These are phyloP conservation scores for Gopherus flavomarginatus DNA, from an alignment of 2,113 vertebrate genomes.

Conservation along the genomic window DNA sequence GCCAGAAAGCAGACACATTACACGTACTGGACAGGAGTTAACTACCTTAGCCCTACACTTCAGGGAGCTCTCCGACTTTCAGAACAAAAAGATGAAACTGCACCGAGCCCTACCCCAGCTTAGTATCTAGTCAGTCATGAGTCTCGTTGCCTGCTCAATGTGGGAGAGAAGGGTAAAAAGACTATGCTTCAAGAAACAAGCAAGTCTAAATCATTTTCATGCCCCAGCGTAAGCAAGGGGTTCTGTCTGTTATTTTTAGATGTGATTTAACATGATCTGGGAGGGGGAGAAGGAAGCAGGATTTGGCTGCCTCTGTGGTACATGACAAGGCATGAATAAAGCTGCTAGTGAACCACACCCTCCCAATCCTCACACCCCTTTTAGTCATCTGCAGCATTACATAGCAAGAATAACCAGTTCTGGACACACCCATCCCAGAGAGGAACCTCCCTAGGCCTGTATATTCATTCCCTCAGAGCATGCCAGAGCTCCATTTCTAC, in stretches of 20 bases:
- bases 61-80: not conserved
- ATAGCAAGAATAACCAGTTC: constrained; percentile 66
- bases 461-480: constrained; percentile 60
- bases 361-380: constrained; percentile 59
- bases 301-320: constrained; percentile 74
- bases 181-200: not conserved
- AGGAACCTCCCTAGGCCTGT: constrained; percentile 62
- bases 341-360: constrained; percentile 55
- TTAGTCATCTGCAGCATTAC: constrained; percentile 69
- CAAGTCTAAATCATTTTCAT: constrained; percentile 24
- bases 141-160: not conserved
- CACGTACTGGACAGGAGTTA: not conserved
- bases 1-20: not conserved
- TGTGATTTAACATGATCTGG: constrained; percentile 48
- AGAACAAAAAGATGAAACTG: not conserved
- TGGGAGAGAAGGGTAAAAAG: not conserved
- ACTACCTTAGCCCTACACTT: not conserved
- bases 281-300: constrained; percentile 62
- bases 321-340: constrained; percentile 59
- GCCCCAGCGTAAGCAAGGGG: constrained; percentile 24
- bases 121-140: not conserved
- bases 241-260: constrained; percentile 65
- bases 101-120: constrained; percentile 7
- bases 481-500: not conserved
- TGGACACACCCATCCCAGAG: constrained; percentile 66